A percentile compares a stretch with the other conserved stretches of the same genome.
These are phyloP conservation scores for Chelon labrosus DNA, from an alignment of 2,797 vertebrate genomes.

Conservation along the genomic window DNA sequence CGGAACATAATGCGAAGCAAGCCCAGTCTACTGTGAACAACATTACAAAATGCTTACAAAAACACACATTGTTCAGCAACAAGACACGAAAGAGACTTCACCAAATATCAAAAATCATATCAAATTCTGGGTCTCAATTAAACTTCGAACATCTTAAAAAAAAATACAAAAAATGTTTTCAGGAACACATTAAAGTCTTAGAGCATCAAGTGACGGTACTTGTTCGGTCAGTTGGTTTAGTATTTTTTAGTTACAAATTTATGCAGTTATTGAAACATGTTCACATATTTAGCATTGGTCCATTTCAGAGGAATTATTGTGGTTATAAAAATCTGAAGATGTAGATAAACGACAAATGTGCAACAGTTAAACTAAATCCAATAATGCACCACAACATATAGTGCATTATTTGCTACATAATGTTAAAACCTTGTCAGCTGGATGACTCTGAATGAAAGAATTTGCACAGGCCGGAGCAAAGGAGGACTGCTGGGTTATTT, in stretches of 20 bases:
- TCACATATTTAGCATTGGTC: background rate
- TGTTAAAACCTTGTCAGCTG: background rate
- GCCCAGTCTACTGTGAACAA: background rate
- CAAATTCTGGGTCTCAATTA: slow-evolving; percentile 30
- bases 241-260: background rate
- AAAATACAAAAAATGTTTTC: slow-evolving; percentile 37
- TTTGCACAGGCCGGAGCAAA: background rate
- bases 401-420: background rate
- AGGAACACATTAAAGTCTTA: background rate
- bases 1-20: slow-evolving; percentile 13
- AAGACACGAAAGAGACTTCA: slow-evolving; percentile 3
- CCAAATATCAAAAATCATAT: slow-evolving; percentile 48
- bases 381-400: background rate
- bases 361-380: background rate
- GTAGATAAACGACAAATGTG: background rate
- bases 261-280: background rate
- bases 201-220: background rate
- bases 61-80: slow-evolving; percentile 9
- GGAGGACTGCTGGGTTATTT: slow-evolving; percentile 7
- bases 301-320: background rate
- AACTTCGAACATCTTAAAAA: slow-evolving; percentile 29
- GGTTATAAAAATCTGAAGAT: background rate
- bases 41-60: slow-evolving; percentile 53
- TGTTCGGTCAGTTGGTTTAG: background rate
- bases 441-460: background rate